Percentiles rank a stretch among this genome's conserved stretches.
phyloP scores from a whole-genome alignment of 2,113 vertebrate species.

The Rallus limicola region DNA sequence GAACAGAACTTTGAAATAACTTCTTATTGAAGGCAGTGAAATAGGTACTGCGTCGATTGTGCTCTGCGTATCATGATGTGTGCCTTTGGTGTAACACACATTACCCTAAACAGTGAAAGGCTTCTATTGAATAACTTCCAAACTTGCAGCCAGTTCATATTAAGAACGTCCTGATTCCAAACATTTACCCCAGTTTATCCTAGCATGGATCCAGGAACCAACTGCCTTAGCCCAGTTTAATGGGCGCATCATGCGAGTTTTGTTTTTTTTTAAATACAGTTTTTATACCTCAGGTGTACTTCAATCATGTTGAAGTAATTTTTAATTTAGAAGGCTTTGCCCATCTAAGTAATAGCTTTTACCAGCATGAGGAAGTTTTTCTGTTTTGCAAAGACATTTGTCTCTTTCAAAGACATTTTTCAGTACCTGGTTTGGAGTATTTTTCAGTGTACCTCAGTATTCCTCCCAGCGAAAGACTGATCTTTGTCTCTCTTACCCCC shows the following conservation, averaged over 20 bases:
- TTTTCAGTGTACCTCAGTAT: not conserved
- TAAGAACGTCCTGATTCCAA: not conserved
- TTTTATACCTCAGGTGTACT: conserved; percentile 4
- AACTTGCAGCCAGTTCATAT: not conserved
- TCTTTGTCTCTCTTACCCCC: not conserved
- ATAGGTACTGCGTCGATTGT: not conserved
- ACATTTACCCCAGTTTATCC: not conserved
- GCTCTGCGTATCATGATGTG: not conserved
- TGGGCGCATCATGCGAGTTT: not conserved
- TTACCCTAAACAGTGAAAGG: not conserved
- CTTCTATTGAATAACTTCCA: not conserved
- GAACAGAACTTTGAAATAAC: not conserved
- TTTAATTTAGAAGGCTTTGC: not conserved
- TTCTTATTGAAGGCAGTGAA: not conserved
- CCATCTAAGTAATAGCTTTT: not conserved
- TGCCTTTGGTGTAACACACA: not conserved
- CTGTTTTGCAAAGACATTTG: not conserved
- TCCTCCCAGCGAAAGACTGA: not conserved
- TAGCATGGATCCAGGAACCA: not conserved
- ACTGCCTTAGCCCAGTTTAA: conserved; percentile 4
- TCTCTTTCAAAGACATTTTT: not conserved
- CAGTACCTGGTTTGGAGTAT: not conserved
- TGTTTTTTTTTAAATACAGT: not conserved
- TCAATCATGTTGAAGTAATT: not conserved
- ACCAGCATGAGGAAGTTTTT: not conserved